Conservation (phyloP, 1,140 invertebrate species). For the Tribolium madens region DNA sequence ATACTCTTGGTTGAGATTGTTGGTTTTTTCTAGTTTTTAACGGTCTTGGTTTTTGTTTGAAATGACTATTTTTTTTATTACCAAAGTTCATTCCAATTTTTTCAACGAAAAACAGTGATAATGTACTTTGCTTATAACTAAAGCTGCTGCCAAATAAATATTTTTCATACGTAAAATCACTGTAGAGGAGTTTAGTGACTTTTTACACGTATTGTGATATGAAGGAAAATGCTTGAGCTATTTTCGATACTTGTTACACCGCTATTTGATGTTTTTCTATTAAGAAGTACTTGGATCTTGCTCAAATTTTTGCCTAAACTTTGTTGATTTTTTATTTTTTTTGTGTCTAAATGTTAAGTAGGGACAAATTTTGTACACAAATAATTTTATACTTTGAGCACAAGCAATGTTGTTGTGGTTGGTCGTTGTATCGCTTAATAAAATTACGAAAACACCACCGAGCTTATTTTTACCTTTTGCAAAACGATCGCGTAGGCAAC, state of each 20-base stretch:
- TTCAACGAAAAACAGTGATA: conserved; percentile 30
- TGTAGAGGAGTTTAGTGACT: not conserved
- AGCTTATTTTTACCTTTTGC: not conserved
- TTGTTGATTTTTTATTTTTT: not conserved
- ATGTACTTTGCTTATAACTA: conserved; percentile 19
- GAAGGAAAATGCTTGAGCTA: conserved; percentile 5
- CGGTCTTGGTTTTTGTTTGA: conserved; percentile 10
- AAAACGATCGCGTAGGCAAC: too few species aligned
- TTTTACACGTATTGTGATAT: conserved; percentile 37
- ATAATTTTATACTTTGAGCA: conserved; percentile 24
- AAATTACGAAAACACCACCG: not conserved
- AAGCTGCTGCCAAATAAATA: conserved; percentile 31
- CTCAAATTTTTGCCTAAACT: conserved; percentile 14
- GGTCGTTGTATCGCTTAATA: conserved; percentile 21
- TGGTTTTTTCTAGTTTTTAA: not conserved
- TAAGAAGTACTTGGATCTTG: conserved; percentile 10
- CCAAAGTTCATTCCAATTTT: conserved; percentile 29
- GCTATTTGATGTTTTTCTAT: conserved; percentile 4
- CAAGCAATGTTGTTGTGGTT: conserved; percentile 22
- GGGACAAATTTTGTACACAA: conserved; percentile 19
- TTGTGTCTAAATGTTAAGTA: not conserved
- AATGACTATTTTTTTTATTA: conserved; percentile 21
- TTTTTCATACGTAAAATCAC: conserved; percentile 28
- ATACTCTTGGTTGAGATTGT: conserved; percentile 4
- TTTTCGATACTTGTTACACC: conserved; percentile 31